These are phyloP conservation scores for Polyommatus icarus DNA, from an alignment of 2,888 invertebrate species.

Conservation along the genomic window DNA sequence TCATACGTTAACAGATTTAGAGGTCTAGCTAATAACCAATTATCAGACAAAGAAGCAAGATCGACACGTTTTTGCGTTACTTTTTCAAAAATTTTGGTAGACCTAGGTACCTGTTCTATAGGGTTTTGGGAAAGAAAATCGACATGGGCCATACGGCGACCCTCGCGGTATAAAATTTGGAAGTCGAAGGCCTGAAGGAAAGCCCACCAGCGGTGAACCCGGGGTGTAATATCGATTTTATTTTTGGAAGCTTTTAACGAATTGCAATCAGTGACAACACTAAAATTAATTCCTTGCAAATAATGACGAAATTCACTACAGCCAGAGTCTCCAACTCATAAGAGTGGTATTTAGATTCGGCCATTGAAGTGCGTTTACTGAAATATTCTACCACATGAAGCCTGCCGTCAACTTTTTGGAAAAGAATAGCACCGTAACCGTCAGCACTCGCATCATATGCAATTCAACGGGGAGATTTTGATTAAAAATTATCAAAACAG, in stretches of 20 bases:
- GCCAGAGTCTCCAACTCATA: conserved; percentile 43
- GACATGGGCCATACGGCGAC: conserved; percentile 37
- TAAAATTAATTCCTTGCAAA: conserved; percentile 40
- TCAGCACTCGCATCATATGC: conserved; percentile 41
- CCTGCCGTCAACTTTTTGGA: conserved; percentile 30
- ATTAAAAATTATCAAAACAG: conserved; percentile 39
- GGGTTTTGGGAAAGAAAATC: conserved; percentile 45
- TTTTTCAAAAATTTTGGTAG: conserved; percentile 6
- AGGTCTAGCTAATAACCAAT: conserved; percentile 44
- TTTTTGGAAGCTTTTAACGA: conserved; percentile 40
- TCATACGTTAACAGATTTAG: too few species aligned
- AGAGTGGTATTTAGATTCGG: neutral
- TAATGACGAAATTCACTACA: conserved; percentile 43
- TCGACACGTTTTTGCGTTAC: conserved; percentile 34
- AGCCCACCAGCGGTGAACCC: too few species aligned
- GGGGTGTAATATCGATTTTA: conserved; percentile 40
- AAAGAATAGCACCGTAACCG: conserved; percentile 40
- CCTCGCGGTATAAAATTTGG: conserved; percentile 37
- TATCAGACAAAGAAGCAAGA: conserved; percentile 3
- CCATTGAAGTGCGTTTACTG: conserved; percentile 38
- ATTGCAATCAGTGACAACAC: conserved; percentile 44
- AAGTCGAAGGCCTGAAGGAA: conserved; percentile 31
- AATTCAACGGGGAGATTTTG: conserved; percentile 33
- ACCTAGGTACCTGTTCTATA: neutral
- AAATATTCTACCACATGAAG: conserved; percentile 36